A percentile compares a stretch with the other conserved stretches of the same genome.
These are phyloP conservation scores for Tachysurus fulvidraco DNA, from an alignment of 2,113 vertebrate genomes.

Conservation along the genomic window DNA sequence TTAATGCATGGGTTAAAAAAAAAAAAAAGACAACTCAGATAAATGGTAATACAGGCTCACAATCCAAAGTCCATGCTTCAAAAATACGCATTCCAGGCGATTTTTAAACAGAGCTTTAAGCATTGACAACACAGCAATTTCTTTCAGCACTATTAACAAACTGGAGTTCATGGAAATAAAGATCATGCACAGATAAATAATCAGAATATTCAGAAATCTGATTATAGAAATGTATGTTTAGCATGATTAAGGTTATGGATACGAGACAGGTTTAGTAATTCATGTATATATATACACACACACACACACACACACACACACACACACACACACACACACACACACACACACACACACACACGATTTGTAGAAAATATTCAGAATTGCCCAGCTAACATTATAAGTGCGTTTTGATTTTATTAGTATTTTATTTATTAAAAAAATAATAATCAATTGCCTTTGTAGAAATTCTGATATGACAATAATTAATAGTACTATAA, in stretches of 20 bases:
- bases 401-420: not conserved
- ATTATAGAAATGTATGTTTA: not conserved
- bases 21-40: constrained; percentile 8
- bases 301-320: too few species aligned
- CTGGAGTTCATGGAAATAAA: not conserved
- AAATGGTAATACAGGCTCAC: not conserved
- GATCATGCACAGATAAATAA: not conserved
- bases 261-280: not conserved
- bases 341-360: not conserved
- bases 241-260: not conserved
- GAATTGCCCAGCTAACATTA: not conserved
- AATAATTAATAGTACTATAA: not conserved
- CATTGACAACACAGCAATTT: not conserved
- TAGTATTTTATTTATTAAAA: not conserved
- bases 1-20: not conserved
- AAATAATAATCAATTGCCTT: not conserved
- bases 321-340: too few species aligned
- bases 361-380: not conserved
- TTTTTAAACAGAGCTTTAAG: not conserved
- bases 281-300: not conserved
- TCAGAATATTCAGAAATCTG: not conserved
- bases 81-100: not conserved
- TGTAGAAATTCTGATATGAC: not conserved
- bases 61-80: not conserved
- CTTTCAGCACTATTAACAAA: not conserved